Conservation (phyloP, 2,113 vertebrate genomes). For the Anas platyrhynchos region DNA sequence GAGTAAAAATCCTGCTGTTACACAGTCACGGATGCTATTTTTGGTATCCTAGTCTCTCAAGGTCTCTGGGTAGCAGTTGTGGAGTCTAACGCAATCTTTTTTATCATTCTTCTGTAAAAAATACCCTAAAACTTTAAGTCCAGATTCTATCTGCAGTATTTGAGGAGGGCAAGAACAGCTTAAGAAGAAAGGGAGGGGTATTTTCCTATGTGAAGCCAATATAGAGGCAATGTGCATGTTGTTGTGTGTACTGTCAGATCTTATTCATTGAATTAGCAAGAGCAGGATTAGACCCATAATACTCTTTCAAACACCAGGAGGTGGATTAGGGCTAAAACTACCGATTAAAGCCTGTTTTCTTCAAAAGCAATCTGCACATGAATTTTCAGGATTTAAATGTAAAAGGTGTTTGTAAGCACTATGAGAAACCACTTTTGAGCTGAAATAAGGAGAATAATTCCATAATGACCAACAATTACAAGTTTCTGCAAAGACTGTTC, state of each 20-base stretch:
- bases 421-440: background rate
- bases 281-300: slow-evolving; percentile 23
- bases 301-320: background rate
- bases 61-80: background rate
- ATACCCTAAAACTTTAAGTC: background rate
- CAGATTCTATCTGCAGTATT: background rate
- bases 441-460: background rate
- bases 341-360: slow-evolving; percentile 15
- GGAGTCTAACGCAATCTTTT: background rate
- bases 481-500: background rate
- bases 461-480: background rate
- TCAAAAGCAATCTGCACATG: slow-evolving; percentile 33
- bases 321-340: slow-evolving; percentile 39
- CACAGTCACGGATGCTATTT: background rate
- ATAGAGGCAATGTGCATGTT: background rate
- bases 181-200: background rate
- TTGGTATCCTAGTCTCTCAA: background rate
- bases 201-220: background rate
- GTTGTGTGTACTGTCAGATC: background rate
- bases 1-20: slow-evolving; percentile 13
- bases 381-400: slow-evolving; percentile 26
- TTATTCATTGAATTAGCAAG: slow-evolving; percentile 21
- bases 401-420: background rate
- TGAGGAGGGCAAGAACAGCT: background rate
- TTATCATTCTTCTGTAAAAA: background rate